These are phyloP conservation scores for Dione vanillae DNA, from an alignment of 2,888 invertebrate genomes.

Conservation along the genomic window DNA sequence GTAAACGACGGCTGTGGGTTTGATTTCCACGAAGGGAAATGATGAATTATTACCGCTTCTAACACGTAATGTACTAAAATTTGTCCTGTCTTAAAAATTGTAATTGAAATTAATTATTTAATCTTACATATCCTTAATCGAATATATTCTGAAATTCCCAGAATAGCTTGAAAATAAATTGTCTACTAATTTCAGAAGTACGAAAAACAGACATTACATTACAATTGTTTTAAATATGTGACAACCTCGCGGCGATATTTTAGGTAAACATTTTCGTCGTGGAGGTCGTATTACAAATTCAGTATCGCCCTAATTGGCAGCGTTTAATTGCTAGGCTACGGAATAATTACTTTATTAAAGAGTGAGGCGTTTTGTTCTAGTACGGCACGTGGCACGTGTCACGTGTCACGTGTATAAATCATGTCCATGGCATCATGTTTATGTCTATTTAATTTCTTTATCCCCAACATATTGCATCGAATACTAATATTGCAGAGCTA, in stretches of 20 bases:
- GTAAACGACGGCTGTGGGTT: too few species aligned
- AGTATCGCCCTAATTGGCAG: slow-evolving; percentile 68
- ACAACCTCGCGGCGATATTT: slow-evolving; percentile 12
- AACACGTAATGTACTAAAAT: too few species aligned
- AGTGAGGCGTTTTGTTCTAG: slow-evolving; percentile 56
- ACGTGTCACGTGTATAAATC: slow-evolving; percentile 38
- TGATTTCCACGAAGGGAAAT: too few species aligned
- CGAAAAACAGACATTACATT: background rate
- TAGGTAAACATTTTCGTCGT: slow-evolving; percentile 19
- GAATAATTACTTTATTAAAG: slow-evolving; percentile 81
- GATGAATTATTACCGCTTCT: too few species aligned
- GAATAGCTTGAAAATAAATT: background rate
- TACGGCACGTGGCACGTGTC: slow-evolving; percentile 2
- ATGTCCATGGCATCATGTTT: slow-evolving; percentile 25
- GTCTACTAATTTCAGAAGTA: background rate
- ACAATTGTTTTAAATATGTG: background rate
- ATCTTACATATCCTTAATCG: too few species aligned
- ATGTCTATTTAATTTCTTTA: slow-evolving; percentile 27
- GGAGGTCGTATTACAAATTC: slow-evolving; percentile 71
- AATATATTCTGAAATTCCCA: too few species aligned
- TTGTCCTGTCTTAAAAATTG: too few species aligned
- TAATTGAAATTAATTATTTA: too few species aligned
- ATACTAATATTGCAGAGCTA: background rate
- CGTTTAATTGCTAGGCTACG: slow-evolving; percentile 77
- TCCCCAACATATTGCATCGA: background rate